Evolutionary conservation across 2,797 vertebrate genomes (phyloP).

Genomic region (Takifugu ocellatus): DNA sequence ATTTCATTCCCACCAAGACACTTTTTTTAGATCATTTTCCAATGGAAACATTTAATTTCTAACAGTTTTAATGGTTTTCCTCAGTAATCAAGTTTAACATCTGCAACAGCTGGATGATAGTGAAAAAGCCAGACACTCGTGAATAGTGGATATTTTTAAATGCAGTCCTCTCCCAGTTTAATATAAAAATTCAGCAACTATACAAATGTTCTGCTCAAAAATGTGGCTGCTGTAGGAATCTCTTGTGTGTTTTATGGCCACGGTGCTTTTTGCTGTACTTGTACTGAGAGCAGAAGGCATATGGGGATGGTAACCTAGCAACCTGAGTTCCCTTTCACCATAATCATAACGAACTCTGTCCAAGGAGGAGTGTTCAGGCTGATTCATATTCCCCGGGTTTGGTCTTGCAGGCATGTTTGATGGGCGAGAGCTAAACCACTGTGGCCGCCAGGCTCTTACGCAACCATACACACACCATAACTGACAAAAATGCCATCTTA

Average conservation of each 20-base stretch:
- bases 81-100: too few species aligned
- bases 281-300: neutral
- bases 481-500: neutral
- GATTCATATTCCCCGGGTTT: conserved; percentile 10
- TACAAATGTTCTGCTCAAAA: conserved; percentile 4
- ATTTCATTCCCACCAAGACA: neutral
- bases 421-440: too few species aligned
- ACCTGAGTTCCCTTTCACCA: conserved; percentile 54
- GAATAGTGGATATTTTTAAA: too few species aligned
- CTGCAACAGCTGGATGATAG: too few species aligned
- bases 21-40: too few species aligned
- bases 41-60: too few species aligned
- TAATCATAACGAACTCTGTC: conserved; percentile 43
- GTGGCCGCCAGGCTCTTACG: neutral
- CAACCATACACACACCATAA: neutral
- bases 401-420: conserved; percentile 25
- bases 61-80: too few species aligned
- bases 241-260: conserved; percentile 42
- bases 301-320: conserved; percentile 52
- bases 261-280: conserved; percentile 25
- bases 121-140: too few species aligned
- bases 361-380: conserved; percentile 18
- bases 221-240: conserved; percentile 5
- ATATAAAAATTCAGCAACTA: neutral
- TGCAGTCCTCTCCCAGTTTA: too few species aligned